Percentiles rank a stretch among this genome's conserved stretches.
phyloP scores from a whole-genome alignment of 1,140 invertebrate species.

The Cylas formicarius region DNA sequence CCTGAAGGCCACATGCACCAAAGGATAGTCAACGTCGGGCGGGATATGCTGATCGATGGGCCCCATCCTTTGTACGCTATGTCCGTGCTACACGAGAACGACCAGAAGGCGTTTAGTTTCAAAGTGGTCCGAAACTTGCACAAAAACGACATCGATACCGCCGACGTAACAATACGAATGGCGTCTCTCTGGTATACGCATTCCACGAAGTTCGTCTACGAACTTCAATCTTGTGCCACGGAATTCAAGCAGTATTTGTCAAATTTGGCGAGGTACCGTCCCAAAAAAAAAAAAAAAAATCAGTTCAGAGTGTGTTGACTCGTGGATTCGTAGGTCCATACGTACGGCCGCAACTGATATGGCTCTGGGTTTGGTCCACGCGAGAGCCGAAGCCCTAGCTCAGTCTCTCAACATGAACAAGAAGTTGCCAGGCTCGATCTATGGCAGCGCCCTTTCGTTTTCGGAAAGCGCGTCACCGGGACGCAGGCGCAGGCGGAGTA shows the following conservation, averaged over 20 bases:
- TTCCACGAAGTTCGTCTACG: conserved; percentile 76
- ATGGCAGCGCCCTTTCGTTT: conserved; percentile 37
- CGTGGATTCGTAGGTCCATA: conserved; percentile 54
- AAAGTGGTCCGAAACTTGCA: conserved; percentile 49
- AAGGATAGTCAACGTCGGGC: conserved; percentile 76
- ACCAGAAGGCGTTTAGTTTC: conserved; percentile 60
- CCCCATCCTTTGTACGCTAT: conserved; percentile 47
- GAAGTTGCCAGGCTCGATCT: conserved; percentile 44
- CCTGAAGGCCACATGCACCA: conserved; percentile 76
- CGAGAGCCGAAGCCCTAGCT: conserved; percentile 45
- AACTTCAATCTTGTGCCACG: conserved; percentile 74
- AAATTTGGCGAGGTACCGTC: conserved; percentile 60
- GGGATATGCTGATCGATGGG: conserved; percentile 57
- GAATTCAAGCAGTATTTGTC: conserved; percentile 61
- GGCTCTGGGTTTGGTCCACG: conserved; percentile 81
- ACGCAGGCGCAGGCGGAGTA: conserved; percentile 37
- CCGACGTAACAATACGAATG: conserved; percentile 59
- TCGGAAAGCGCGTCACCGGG: conserved; percentile 36
- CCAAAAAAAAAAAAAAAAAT: no score
- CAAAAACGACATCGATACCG: conserved; percentile 34
- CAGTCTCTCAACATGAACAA: conserved; percentile 51
- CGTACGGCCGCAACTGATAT: conserved; percentile 87
- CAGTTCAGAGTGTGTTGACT: no score
- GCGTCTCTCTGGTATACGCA: conserved; percentile 93
- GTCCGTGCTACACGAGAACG: conserved; percentile 36